Evolutionary conservation across 2,113 vertebrate genomes (phyloP).

Genomic region (Pogonocichla stellata): DNA sequence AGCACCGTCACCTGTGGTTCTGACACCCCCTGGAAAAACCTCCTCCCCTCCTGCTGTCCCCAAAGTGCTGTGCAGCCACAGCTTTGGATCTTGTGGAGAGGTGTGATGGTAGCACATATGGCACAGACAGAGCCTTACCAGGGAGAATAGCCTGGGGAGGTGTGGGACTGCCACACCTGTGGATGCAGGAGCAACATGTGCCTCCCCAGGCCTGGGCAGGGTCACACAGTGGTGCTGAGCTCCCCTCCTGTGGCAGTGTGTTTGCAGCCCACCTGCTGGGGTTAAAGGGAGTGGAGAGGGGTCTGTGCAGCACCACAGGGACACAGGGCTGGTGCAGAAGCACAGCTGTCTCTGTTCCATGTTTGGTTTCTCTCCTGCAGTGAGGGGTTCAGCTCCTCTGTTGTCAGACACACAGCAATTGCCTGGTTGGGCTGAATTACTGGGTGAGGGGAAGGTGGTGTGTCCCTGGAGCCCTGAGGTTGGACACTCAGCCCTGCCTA

Average conservation of each 20-base stretch:
- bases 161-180: background rate
- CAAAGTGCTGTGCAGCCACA: background rate
- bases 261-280: background rate
- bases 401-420: fast-evolving
- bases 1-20: background rate
- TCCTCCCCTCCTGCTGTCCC: conserved; percentile 5
- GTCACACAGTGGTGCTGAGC: background rate
- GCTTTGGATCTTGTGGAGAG: background rate
- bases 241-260: background rate
- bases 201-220: background rate
- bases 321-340: background rate
- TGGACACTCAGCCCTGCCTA: background rate
- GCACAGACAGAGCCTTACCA: background rate
- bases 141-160: background rate
- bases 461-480: background rate
- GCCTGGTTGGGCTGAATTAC: background rate
- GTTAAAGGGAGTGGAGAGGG: background rate
- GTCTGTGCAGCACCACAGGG: background rate
- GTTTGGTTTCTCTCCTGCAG: background rate
- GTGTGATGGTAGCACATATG: conserved; percentile 39
- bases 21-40: background rate
- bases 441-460: background rate
- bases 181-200: background rate
- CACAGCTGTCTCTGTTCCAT: background rate
- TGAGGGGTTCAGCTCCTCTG: background rate